Evolutionary conservation across 2,113 vertebrate species (phyloP), one percentile per base, ranked within the genome.

Genomic region (Ifrita kowaldi): DNA sequence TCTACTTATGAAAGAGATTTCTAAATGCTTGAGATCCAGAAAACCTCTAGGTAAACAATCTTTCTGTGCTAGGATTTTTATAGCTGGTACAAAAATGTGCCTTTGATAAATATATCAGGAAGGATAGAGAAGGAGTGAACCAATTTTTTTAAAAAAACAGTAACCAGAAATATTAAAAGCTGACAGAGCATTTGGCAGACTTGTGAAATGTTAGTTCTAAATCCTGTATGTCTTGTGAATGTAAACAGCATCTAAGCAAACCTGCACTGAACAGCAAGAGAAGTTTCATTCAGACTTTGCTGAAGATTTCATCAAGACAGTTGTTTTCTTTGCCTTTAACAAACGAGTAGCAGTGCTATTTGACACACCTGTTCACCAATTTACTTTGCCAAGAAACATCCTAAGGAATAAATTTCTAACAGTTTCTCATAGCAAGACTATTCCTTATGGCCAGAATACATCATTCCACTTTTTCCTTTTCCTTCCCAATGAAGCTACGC

Each of bases 101-200:
- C 47, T 84, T 77, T 86, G 63, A 90, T 80, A 93, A 89, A 86
- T 86, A 57, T 42, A 84, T 67, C 42, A 47, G n/a, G 73, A 69
- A 90, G 22, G 16, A 44, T 7, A 59, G 24, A 30, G 35, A 89
- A 91, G 55, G 35, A 55, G 7, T 70, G 69, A 91, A 84, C 20
- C 37, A 74, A 11, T 47, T 68, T 78, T 79, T 80, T 47, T 4
- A 11, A 55, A 75, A 75, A 80, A 89, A 23, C 14, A 63, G 11
- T 78, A 94, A 78, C 13, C 30, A 93, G 69, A 89, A 87, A 82
- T 75, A 91, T 53, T 91, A 83, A 93, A 83, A 81, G 33, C 44
- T 79, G 65, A 42, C 57, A 84, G 65, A 93, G 16, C 32, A 59
- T 52, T 73, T 73, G 79, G 74, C 32, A 77, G 46, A 62, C 59